Evolutionary conservation across 2,888 invertebrate genomes (phyloP), one percentile per base, ranked within the genome.

Genomic region (Athalia circularis): DNA sequence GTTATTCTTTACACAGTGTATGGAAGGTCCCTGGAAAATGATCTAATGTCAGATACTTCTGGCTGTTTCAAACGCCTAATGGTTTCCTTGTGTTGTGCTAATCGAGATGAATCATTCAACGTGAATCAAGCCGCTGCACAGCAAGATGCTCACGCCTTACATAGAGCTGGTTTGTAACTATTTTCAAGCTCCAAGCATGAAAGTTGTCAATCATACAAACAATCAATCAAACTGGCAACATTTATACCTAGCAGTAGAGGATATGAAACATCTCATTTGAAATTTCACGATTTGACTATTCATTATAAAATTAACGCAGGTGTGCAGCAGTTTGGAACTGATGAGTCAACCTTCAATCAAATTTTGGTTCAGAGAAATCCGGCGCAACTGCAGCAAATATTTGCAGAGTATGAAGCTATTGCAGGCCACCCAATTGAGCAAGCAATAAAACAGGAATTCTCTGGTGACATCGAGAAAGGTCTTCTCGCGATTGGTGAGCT

Each of bases 51-150:
- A 70, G 99, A 99, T 89, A 98, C 98, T 2, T 96, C 96, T 68
- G 98, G 98, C 11, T 95, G 95, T 87, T 98, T 99, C 92, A 95
- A 96, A 90, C 93, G 98, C 77, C 92, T 99, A 61, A 94, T 99
- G 91, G 95, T 97, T 45, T 96, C 98, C 52, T 90, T 97, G n/a
- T 95, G 95, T 86, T 94, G 95, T 88, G 96, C 95, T 62, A 94
- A 95, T 86, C 92, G 97, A 84, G 94, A 96, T 88, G 98, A 98
- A 91, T 94, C 94, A 83, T 94, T 94, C 87, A 92, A 94, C 11
- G 93, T 94, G 5, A 95, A 98, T 90, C 93, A 92, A 61, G 92
- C 92, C 6, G 92, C 91, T 81, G 98, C 98, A 43, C 92, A 94
- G 80, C 92, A 94, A 84, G 98, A 98, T 91, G 98, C 98, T 11